Evolutionary conservation across 2,888 invertebrate species (phyloP), one percentile per base, ranked within the genome.

Genomic region (Fragum sueziense): DNA sequence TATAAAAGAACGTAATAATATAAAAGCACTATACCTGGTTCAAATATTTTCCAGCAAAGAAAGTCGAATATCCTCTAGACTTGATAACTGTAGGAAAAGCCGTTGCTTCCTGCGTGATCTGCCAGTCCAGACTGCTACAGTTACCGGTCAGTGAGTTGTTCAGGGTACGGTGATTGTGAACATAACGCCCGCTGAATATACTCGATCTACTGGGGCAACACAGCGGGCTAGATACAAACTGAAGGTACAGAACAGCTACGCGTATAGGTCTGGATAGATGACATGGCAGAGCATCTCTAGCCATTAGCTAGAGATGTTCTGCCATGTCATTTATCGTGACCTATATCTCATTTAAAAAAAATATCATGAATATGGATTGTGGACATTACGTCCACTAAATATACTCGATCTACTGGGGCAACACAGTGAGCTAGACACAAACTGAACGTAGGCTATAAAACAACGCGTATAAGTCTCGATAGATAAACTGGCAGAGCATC

Each of bases 1-100:
- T n/a, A n/a, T n/a, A n/a, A n/a, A n/a, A n/a, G n/a, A n/a, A n/a
- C n/a, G n/a, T n/a, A n/a, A n/a, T n/a, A n/a, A n/a, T n/a, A n/a
- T n/a, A n/a, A n/a, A n/a, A n/a, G n/a, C n/a, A n/a, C n/a, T 47
- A 14, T 47, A 47, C 97, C 95, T 96, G 95, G 94, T 98, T 98
- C 84, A 98, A 94, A 94, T 98, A 98, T 94, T 98, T 98, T 68
- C 98, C 98, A 86, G 97, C 97, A 92, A 97, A 98, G 92, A 98
- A 97, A 0, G 97, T 98, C 6, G 93, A 95, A 91, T 98, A 98
- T 9, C 94, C 94, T 0, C 95, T 95, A 0, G 94, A 91, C 71
- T 96, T 95, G 47, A 98, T 93, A 54, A 95, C 91, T 0, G 95
- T 94, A 0, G 96, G 96, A 88, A 97, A 95, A 0, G 96, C 95